These are phyloP conservation scores for Eupithecia abbreviata DNA, from an alignment of 2,888 invertebrate genomes.

Conservation along the genomic window DNA sequence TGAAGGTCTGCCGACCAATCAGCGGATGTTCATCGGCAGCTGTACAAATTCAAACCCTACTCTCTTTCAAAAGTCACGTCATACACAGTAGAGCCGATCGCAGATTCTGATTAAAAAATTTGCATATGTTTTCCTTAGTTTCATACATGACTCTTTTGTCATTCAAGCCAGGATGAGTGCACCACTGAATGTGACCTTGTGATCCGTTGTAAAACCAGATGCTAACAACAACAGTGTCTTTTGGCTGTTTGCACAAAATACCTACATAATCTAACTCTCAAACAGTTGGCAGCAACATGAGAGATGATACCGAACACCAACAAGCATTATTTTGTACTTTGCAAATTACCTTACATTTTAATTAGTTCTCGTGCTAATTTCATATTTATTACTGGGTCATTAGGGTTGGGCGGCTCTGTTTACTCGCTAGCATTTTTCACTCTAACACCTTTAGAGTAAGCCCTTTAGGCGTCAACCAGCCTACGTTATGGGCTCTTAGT, in stretches of 20 bases:
- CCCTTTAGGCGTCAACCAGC: constrained; percentile 9
- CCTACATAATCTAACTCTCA: constrained; percentile 7
- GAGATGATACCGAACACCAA: constrained; percentile 17
- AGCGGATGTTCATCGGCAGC: constrained; percentile 38
- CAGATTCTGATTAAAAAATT: background rate
- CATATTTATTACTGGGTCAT: constrained; percentile 37
- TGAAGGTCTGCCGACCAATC: constrained; percentile 43
- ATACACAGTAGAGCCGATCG: background rate
- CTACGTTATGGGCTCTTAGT: constrained; percentile 1
- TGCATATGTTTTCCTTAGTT: background rate
- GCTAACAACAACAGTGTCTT: background rate
- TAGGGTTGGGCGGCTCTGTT: constrained; percentile 34
- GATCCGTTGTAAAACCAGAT: constrained; percentile 8
- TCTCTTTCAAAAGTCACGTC: background rate
- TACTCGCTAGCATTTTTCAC: constrained; percentile 37
- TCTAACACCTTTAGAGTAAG: constrained; percentile 26
- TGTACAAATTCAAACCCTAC: constrained; percentile 31
- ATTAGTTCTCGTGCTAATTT: constrained; percentile 39
- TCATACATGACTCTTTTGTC: constrained; percentile 8
- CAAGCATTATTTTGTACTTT: constrained; percentile 21
- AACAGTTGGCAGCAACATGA: constrained; percentile 14
- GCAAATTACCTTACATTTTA: constrained; percentile 35
- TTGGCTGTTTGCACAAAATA: background rate
- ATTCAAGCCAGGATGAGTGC: constrained; percentile 5
- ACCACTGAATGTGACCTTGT: constrained; percentile 1